phyloP scores from a whole-genome alignment of 2,797 vertebrate species.

The Tiaroga cobitis region DNA sequence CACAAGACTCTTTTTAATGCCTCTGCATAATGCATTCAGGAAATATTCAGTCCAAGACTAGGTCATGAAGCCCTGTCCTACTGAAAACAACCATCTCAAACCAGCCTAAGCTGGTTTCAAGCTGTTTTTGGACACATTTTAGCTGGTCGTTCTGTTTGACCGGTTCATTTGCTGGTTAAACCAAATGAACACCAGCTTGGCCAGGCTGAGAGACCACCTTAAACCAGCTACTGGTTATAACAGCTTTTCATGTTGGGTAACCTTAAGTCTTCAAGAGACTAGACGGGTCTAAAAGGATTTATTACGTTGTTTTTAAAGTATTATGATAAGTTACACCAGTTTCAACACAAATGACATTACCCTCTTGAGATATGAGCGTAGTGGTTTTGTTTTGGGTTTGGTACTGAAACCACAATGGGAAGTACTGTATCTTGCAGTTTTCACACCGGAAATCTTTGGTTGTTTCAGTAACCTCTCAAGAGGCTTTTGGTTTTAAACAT shows the following conservation, averaged over 20 bases:
- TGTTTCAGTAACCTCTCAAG: slow-evolving; percentile 19
- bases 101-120: slow-evolving; percentile 9
- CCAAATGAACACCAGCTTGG: background rate
- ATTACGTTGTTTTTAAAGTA: background rate
- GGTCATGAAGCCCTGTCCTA: slow-evolving; percentile 1
- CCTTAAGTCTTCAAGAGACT: background rate
- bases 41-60: background rate
- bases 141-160: background rate
- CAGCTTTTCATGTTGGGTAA: background rate
- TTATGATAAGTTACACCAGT: background rate
- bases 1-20: background rate
- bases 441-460: slow-evolving; percentile 39
- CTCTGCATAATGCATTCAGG: background rate
- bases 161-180: background rate
- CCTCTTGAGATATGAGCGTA: background rate
- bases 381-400: slow-evolving; percentile 42
- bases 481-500: slow-evolving; percentile 26
- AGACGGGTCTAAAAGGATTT: background rate
- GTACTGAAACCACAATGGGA: slow-evolving; percentile 46
- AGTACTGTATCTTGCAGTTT: slow-evolving; percentile 47
- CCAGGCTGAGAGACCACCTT: background rate
- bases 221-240: slow-evolving; percentile 1
- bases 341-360: background rate
- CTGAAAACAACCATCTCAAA: slow-evolving; percentile 11
- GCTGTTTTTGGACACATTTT: background rate